A percentile compares a stretch with the other conserved stretches of the same genome.
Conservation (phyloP, 2,888 invertebrate genomes). For the Stomorhina lunata region DNA sequence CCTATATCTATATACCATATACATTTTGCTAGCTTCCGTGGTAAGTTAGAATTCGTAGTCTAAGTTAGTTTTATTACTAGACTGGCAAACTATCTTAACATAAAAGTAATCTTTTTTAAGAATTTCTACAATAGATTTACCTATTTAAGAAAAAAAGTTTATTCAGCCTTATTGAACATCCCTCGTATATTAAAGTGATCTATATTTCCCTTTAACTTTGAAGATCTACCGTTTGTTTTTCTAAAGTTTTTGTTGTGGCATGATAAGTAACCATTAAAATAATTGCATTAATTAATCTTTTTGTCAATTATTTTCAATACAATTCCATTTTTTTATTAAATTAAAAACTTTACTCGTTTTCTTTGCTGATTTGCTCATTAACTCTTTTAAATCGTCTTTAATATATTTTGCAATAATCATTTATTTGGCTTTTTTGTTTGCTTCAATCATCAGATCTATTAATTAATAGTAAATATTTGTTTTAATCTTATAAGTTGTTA, state of each 20-base stretch:
- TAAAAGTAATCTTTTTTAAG: too few relatives aligned
- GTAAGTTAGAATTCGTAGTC: too few relatives aligned
- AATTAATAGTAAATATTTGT: neutral
- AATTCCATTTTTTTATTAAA: conserved; percentile 1
- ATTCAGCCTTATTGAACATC: neutral
- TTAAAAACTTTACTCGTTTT: neutral
- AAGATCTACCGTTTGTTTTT: neutral
- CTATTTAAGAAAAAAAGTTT: neutral
- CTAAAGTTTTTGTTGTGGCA: neutral
- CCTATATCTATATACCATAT: too few relatives aligned
- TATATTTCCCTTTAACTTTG: neutral
- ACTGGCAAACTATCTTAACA: too few relatives aligned
- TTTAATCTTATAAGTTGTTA: too few relatives aligned
- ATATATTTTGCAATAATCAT: conserved; percentile 14
- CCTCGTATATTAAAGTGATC: neutral
- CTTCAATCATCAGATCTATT: neutral
- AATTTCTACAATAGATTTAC: too few relatives aligned
- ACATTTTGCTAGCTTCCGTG: too few relatives aligned
- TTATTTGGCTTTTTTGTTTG: neutral
- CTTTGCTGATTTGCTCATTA: neutral
- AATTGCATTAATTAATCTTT: conserved; percentile 19
- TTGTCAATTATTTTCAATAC: neutral
- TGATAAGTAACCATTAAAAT: conserved; percentile 9
- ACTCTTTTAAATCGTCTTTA: neutral
- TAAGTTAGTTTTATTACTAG: too few relatives aligned